Base-by-base conservation (phyloP, 2,888 invertebrate species). In the Sinotaia quadrata region DNA sequence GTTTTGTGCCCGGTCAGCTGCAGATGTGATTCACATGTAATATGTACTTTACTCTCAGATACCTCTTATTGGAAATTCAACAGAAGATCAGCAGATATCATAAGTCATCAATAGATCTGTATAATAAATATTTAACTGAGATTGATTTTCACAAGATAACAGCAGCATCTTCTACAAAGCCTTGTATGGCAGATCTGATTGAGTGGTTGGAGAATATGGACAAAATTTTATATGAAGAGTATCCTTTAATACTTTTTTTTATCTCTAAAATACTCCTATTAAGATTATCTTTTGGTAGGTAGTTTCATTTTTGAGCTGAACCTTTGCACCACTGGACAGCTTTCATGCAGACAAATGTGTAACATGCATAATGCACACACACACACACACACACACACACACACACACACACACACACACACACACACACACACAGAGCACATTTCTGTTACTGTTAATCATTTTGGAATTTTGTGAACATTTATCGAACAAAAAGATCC, bases 111-210 rank as follows among this genome's bases (percentile, higher is more conserved):
- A 57, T 73, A 36, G 51, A 47, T 27, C 52, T 72, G 3, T 74
- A 76, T 62, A 47, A 44, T 2, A 73, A 68, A 49, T 49, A 57
- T 24, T 61, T 52, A 31, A 49, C 33, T 24, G 36, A 51, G 27
- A 57, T 72, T 18, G 63, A 72, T 47, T 33, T 75, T n/a, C 41
- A 63, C n/a, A 44, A 51, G 3, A 52, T 76, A 21, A 66, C 71
- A 18, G 36, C 34, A 24, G 59, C 59, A 49, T 73, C 75, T 15
- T 56, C 72, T 27, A 69, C 62, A 3, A 57, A 59, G 24, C 79
- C 79, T 34, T 75, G 77, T 8, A 29, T 75, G 24, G 62, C 77
- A 54, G 78, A 77, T 34, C 74, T 78, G 76, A 49, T 78, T 15
- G 79, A 77, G 37, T 72, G 76, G 77, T 49, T 78, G 34, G 68